These are phyloP conservation scores for Parnassius apollo DNA, from an alignment of 2,888 invertebrate species.

Conservation along the genomic window DNA sequence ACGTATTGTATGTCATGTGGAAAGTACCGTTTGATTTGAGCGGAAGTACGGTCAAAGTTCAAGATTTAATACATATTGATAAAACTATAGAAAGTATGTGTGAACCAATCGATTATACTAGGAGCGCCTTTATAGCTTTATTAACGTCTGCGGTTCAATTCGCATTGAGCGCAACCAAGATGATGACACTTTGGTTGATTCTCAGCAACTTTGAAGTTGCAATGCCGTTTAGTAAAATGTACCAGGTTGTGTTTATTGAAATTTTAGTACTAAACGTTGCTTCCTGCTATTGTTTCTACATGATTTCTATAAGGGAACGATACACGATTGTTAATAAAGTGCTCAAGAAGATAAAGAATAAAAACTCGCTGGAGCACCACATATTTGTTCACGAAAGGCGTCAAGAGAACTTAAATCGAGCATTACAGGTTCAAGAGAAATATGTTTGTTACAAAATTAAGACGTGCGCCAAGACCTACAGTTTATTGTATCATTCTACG, in stretches of 20 bases:
- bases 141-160: slow-evolving; percentile 39
- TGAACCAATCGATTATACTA: slow-evolving; percentile 43
- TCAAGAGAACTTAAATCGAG: slow-evolving; percentile 36
- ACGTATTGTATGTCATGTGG: slow-evolving; percentile 47
- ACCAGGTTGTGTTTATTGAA: slow-evolving; percentile 50
- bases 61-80: slow-evolving; percentile 48
- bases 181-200: slow-evolving; percentile 46
- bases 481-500: slow-evolving; percentile 45
- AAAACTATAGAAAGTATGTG: slow-evolving; percentile 44
- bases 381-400: slow-evolving; percentile 42
- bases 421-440: slow-evolving; percentile 44
- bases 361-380: slow-evolving; percentile 45
- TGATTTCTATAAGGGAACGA: slow-evolving; percentile 45
- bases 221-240: slow-evolving; percentile 51
- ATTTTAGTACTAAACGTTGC: slow-evolving; percentile 44
- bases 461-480: slow-evolving; percentile 50
- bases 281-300: slow-evolving; percentile 45
- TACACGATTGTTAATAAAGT: slow-evolving; percentile 51
- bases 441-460: slow-evolving; percentile 51
- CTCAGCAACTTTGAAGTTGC: slow-evolving; percentile 37
- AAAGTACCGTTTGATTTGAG: slow-evolving; percentile 49
- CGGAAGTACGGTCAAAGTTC: slow-evolving; percentile 37
- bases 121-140: slow-evolving; percentile 38
- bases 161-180: slow-evolving; percentile 38
- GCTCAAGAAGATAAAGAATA: slow-evolving; percentile 42